Base-by-base conservation (phyloP, 2,113 vertebrate species). In the Epinephelus fuscoguttatus region DNA sequence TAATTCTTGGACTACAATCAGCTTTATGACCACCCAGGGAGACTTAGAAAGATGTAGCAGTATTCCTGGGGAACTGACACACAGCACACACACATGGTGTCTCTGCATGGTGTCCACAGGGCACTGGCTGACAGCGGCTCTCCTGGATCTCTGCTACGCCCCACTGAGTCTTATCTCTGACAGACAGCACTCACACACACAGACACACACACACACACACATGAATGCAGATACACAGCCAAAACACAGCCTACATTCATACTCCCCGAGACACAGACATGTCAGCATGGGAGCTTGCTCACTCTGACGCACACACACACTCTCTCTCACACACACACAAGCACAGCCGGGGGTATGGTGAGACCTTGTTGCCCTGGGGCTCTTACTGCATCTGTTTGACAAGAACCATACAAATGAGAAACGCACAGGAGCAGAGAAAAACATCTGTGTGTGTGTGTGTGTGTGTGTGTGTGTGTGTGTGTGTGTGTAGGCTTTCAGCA, bases 151-250 rank as follows among this genome's bases (percentile, higher is more conserved):
- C 69, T 78, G 81, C 86, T 89, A 89, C 79, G 57, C 89, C 86
- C 88, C 75, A 74, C 87, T 78, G 90, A 91, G 88, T 90, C 88
- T 94, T 92, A 92, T 93, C 89, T 92, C 74, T 90, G 89, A 88
- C 86, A 79, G 84, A 86, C 89, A 91, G 89, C 61, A 68, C 63
- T 88, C 84, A 88, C 61, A 70, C 63, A 90, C 84, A 88, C 72
- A 33, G 42, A 14, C 57, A 47, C 57, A 23, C 49, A 85, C 18
- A 81, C 53, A 40, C 4, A 75, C 52, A 70, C 64, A 75, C 66
- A 53, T 2, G 4, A 21, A 67, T 53, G 67, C 11, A 67, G 47
- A 75, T 25, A 52, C 69, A 70, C 59, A 56, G 13, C 63, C 64
- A 17, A 55, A 66, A 83, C 55, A 57, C 53, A 77, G 50, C 23